phyloP scores from a whole-genome alignment of 2,797 vertebrate species.

The Sebastes cheni region DNA sequence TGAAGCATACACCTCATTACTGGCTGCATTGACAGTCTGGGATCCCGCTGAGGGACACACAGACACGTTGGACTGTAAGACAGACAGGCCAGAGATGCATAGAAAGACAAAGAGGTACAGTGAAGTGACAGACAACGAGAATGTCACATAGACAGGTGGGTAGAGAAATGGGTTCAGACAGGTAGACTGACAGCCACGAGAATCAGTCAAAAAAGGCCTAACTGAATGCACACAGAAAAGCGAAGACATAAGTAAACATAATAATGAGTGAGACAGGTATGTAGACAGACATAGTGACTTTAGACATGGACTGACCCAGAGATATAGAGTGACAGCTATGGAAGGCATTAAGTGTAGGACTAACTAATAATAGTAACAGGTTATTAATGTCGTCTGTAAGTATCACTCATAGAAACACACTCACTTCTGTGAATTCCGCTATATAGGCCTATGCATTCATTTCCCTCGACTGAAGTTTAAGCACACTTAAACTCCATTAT shows the following conservation, averaged over 20 bases:
- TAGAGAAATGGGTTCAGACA: constrained; percentile 15
- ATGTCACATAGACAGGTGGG: constrained; percentile 10
- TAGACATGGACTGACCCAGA: background rate
- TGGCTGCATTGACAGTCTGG: constrained; percentile 72
- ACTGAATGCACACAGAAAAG: background rate
- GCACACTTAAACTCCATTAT: constrained; percentile 11
- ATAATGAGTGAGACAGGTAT: background rate
- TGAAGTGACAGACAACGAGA: constrained; percentile 25
- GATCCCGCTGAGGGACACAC: constrained; percentile 56
- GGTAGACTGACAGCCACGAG: constrained; percentile 18
- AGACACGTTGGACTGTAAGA: constrained; percentile 52
- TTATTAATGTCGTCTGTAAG: background rate
- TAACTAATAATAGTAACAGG: background rate
- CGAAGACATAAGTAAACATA: background rate
- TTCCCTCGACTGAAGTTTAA: constrained; percentile 2
- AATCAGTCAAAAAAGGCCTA: constrained; percentile 1
- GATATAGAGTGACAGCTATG: background rate
- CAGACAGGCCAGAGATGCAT: constrained; percentile 60
- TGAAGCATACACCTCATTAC: constrained; percentile 79
- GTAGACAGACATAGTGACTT: background rate
- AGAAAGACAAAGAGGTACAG: constrained; percentile 53
- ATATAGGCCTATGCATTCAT: background rate
- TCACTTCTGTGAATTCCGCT: background rate
- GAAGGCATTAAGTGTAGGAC: background rate
- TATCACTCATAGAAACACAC: constrained; percentile 2